A percentile compares a stretch with the other conserved stretches of the same genome.
Conservation (phyloP, 2,888 invertebrate species). For the Lysandra coridon region DNA sequence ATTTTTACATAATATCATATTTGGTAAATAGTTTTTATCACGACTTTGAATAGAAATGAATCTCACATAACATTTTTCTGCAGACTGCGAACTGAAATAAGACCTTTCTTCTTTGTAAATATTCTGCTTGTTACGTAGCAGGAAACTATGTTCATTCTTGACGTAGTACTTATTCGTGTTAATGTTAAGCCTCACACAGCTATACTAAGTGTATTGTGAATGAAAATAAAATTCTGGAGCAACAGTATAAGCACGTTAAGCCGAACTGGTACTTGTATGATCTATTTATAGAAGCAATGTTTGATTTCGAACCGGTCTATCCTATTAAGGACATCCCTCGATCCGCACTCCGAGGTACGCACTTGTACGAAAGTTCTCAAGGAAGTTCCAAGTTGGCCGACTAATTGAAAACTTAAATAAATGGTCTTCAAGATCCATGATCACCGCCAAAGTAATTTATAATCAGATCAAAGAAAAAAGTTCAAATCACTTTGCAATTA, state of each 20-base stretch:
- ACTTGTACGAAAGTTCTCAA: conserved; percentile 13
- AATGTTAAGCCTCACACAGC: too few species aligned
- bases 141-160: too few species aligned
- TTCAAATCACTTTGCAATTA: not conserved
- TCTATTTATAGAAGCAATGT: conserved; percentile 22
- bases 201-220: not conserved
- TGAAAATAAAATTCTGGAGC: conserved; percentile 18
- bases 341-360: not conserved
- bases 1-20: too few species aligned
- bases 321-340: conserved; percentile 18
- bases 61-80: too few species aligned
- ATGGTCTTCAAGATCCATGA: not conserved
- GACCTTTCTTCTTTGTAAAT: too few species aligned
- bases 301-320: conserved; percentile 30
- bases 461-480: not conserved
- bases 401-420: conserved; percentile 11
- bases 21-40: too few species aligned
- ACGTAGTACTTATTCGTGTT: not conserved
- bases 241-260: not conserved
- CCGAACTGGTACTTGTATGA: not conserved
- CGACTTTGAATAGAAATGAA: too few species aligned
- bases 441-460: not conserved
- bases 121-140: too few species aligned
- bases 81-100: too few species aligned
- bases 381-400: not conserved